Percentiles rank a stretch among this genome's conserved stretches.
phyloP scores from a whole-genome alignment of 2,888 invertebrate genomes.

The Argynnis bischoffii region DNA sequence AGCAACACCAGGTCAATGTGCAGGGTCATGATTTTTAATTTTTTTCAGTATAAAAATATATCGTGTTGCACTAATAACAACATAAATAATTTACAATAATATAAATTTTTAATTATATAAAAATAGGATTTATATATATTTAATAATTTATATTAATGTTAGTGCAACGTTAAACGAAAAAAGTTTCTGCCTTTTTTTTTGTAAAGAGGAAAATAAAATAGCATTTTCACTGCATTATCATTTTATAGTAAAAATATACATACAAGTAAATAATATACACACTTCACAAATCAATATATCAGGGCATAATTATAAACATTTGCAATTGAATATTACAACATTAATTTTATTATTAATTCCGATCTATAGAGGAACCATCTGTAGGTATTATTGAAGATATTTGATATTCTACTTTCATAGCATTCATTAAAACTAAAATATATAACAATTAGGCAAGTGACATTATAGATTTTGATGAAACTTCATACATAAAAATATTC shows the following conservation, averaged over 20 bases:
- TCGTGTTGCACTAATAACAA: too few species aligned
- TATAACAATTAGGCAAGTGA: slow-evolving; percentile 27
- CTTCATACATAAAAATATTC: slow-evolving; percentile 11
- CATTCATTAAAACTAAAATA: slow-evolving; percentile 26
- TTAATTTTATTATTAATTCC: slow-evolving; percentile 35
- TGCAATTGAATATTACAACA: slow-evolving; percentile 35
- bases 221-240: slow-evolving; percentile 74
- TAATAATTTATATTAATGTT: too few species aligned
- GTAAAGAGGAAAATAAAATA: slow-evolving; percentile 62
- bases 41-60: slow-evolving; percentile 25
- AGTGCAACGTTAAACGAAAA: too few species aligned
- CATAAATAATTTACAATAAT: too few species aligned
- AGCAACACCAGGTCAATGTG: background rate
- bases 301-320: slow-evolving; percentile 52
- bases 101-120: too few species aligned
- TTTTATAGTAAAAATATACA: slow-evolving; percentile 82
- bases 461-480: slow-evolving; percentile 22
- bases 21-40: background rate
- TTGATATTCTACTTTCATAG: slow-evolving; percentile 26
- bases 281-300: slow-evolving; percentile 71
- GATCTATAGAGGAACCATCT: slow-evolving; percentile 37
- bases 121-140: too few species aligned
- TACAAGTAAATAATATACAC: slow-evolving; percentile 76
- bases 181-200: background rate
- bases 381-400: slow-evolving; percentile 29